Percentiles rank a stretch among this genome's conserved stretches.
phyloP scores from a whole-genome alignment of 2,888 invertebrate genomes.

The Leptinotarsa haldemani region DNA sequence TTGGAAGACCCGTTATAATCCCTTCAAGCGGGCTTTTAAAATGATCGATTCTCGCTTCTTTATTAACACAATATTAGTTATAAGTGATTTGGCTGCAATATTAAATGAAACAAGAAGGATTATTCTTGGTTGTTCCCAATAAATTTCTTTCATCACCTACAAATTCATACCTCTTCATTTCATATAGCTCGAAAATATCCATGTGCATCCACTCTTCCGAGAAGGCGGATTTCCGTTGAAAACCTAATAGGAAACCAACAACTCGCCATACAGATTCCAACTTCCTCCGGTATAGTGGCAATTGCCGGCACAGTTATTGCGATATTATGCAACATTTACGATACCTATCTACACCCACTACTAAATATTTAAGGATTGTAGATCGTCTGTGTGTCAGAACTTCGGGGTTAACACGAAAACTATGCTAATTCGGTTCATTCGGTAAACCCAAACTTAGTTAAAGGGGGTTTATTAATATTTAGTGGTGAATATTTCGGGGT shows the following conservation, averaged over 20 bases:
- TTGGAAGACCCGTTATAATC: too few relatives aligned
- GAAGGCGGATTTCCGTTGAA: neutral
- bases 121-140: too few relatives aligned
- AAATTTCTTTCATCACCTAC: neutral
- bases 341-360: slow-evolving; percentile 38
- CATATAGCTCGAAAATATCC: neutral
- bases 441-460: slow-evolving; percentile 36
- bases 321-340: slow-evolving; percentile 39
- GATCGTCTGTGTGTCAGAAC: slow-evolving; percentile 41
- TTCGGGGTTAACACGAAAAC: slow-evolving; percentile 42
- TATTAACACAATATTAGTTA: too few relatives aligned
- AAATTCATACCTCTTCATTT: neutral
- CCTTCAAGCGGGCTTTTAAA: too few relatives aligned
- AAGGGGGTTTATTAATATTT: slow-evolving; percentile 37
- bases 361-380: slow-evolving; percentile 42
- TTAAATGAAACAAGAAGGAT: too few relatives aligned
- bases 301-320: slow-evolving; percentile 34
- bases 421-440: slow-evolving; percentile 37
- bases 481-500: slow-evolving; percentile 30
- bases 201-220: neutral
- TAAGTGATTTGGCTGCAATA: too few relatives aligned
- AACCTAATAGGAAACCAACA: neutral
- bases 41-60: too few relatives aligned
- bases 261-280: slow-evolving; percentile 5
- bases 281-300: slow-evolving; percentile 12